Base-by-base conservation (phyloP, 1,140 invertebrate genomes). In the Drosophila bocqueti region DNA sequence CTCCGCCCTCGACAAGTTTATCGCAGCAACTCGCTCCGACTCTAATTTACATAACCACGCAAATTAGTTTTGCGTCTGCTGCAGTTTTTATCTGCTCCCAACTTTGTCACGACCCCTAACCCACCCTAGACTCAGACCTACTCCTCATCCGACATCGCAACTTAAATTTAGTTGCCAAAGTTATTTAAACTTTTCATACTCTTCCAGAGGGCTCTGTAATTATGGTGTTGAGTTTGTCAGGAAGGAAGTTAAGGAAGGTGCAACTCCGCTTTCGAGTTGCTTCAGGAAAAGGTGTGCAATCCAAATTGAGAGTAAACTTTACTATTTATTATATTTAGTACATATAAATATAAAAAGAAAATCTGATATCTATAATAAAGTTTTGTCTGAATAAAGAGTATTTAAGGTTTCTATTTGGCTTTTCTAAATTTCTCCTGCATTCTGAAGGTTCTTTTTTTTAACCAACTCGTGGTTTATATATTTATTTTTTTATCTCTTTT, bases 21-120 rank as follows among this genome's bases (percentile, higher is more conserved):
- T 89, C 84, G 81, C 81, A 67, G 68, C 68, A 50, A 65, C 82
- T 83, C 83, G 79, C 77, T 74, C 76, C 73, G 82, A 79, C 84
- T 89, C 84, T 84, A 89, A 89, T 89, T 89, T 89, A 89, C 84
- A 89, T 89, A 89, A 89, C 84, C 84, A 89, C 85, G 84, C 81
- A 89, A 89, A 89, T 89, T 89, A 89, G 84, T 89, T 89, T 89
- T 89, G 85, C 85, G 84, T 90, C 84, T 89, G 85, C 84, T 89
- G 84, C 85, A 89, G 62, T 89, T 87, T 89, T 89, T 89, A 87
- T 87, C 83, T 89, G 83, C 81, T 73, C 52, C 58, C 73, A 89
- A 89, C 84, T 87, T 89, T 87, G 83, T 89, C 84, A 89, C 81
- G 68, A 65, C 79, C 80, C 49, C 54, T n/a, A 16, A 5, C 8